Evolutionary conservation across 1,140 invertebrate genomes (phyloP), one percentile per base, ranked within the genome.

Genomic region (Polypedilum pembai): DNA sequence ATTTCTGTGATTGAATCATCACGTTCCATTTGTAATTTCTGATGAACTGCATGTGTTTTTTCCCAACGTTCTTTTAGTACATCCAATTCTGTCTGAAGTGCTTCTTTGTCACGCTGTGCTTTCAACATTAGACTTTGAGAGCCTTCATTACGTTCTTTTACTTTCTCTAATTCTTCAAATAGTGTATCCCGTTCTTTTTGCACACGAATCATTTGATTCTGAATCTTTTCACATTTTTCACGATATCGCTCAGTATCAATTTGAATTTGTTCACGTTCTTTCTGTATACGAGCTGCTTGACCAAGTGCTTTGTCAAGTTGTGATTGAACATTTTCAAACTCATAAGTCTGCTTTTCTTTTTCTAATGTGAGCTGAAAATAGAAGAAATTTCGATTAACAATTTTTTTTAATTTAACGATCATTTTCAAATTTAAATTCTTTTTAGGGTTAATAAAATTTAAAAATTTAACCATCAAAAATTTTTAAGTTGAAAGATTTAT

Each of bases 271-370:
- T 97, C 94, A 75, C 92, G 87, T 81, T 97, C 94, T 81, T 95
- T 95, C 81, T 94, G 93, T 78, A 95, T 87, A 66, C 94, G 85
- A 15, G 91, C 89, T 33, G 92, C 89, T 80, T 95, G 93, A 5
- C 91, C 93, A 21, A 94, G 85, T 17, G 91, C 88, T 83, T 95
- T 95, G 83, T 95, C 94, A 80, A 95, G 84, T 82, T 96, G 93
- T 74, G 92, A 92, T 81, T 95, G 93, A 75, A 94, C 83, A 78
- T 93, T 94, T 76, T 95, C 93, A 80, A 92, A 93, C 81, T 95
- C 93, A 81, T 94, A 95, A 74, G 87, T 89, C 75, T 91, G 87
- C 81, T 96, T 95, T 83, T 95, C 94, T 76, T 92, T 92, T 80
- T 96, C 94, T 79, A 94, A n/a, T n/a, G 40, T 18, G 40, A 40